Conservation (phyloP, 2,888 invertebrate genomes). For the Tenthredo amoena region DNA sequence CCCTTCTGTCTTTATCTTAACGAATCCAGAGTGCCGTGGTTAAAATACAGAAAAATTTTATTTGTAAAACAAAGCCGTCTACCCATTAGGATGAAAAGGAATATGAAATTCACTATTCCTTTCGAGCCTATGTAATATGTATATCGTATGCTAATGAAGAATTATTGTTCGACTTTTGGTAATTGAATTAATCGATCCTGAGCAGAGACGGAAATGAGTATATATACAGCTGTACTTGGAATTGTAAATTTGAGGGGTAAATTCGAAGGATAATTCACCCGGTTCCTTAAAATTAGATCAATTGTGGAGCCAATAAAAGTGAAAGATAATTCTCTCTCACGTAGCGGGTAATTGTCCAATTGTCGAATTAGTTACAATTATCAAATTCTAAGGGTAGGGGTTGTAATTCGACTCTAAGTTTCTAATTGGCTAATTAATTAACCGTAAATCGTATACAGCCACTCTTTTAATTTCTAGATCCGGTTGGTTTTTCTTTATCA, state of each 20-base stretch:
- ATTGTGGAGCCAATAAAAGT: slow-evolving; percentile 3
- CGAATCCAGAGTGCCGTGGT: neutral
- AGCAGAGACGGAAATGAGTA: neutral
- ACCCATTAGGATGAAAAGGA: neutral
- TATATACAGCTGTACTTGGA: neutral
- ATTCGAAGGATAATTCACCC: neutral
- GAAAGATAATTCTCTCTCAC: neutral
- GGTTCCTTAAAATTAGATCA: neutral
- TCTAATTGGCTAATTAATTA: slow-evolving; percentile 41
- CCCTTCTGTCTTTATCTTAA: neutral
- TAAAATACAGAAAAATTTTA: neutral
- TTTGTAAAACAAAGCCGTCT: neutral
- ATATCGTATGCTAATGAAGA: neutral
- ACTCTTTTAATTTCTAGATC: slow-evolving; percentile 14
- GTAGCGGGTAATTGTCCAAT: slow-evolving; percentile 3
- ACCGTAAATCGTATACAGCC: slow-evolving; percentile 9
- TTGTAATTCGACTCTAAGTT: slow-evolving; percentile 33
- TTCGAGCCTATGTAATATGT: neutral
- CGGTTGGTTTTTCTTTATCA: neutral
- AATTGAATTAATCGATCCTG: neutral
- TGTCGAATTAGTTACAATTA: slow-evolving; percentile 27
- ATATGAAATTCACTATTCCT: neutral
- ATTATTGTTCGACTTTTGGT: neutral
- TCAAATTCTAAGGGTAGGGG: slow-evolving; percentile 25
- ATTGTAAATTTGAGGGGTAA: neutral